Evolutionary conservation across 2,113 vertebrate species (phyloP), one percentile per base, ranked within the genome.

Genomic region (Rhinoderma darwinii): DNA sequence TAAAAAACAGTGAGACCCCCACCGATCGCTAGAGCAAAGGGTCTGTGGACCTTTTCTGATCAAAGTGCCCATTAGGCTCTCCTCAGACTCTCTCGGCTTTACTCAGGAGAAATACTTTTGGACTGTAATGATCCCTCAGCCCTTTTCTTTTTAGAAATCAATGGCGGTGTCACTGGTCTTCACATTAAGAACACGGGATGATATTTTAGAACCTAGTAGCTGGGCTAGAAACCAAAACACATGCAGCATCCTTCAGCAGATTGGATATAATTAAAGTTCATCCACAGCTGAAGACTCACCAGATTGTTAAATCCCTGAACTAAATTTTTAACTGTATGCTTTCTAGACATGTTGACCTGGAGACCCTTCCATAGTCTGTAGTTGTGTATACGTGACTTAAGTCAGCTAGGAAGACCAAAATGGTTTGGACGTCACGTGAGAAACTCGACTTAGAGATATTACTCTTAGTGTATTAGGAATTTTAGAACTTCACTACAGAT

Each of bases 301-400:
- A 35, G 9, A 4, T 44, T 32, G 14, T 50, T 30, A 7, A 43
- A 50, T 2, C 10, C 12, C 9, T 51, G 27, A 54, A 54, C 30
- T 10, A 4, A 17, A 32, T 39, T 22, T 15, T 66, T 0, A 61
- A 18, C 6, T n/a, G 17, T 5, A 61, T 15, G 14, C 12, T 41
- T 79, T 80, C 3, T n/a, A 61, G 32, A 37, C 0, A 25, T 18
- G 75, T 54, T 35, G 75, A 0, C 30, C 51, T 78, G 30, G 17
- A 35, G 44, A 54, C 18, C 47, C 15, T 22, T 51, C 7, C 44
- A 32, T 77, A 81, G 37, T 44, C 14, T n/a, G 12, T 44, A 61
- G 17, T 39, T 27, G 12, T 51, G 43, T 41, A 68, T 82, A 86
- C 85, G 85, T 86, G 85, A 86, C 77, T 51, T 41, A 25, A 56